These are phyloP conservation scores for Thamnophis sirtalis DNA, from an alignment of 2,113 vertebrate species.

Conservation along the genomic window DNA sequence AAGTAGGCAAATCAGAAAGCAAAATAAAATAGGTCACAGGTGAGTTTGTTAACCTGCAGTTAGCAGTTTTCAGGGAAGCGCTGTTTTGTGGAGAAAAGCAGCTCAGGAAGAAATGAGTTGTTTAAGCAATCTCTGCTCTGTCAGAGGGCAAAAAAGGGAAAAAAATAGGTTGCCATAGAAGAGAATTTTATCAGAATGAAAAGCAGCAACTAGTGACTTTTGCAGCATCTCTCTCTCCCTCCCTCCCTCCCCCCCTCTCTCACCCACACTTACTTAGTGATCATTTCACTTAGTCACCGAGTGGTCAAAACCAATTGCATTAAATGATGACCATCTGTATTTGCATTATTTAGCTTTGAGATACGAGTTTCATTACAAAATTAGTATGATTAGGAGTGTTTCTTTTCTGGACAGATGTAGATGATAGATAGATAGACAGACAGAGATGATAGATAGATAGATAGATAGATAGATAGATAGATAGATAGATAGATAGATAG, in stretches of 20 bases:
- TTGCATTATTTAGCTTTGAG: neutral
- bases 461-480: too few species aligned
- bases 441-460: neutral
- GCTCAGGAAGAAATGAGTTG: neutral
- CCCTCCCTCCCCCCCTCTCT: neutral
- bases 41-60: neutral
- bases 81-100: neutral
- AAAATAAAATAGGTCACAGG: neutral
- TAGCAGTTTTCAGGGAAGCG: neutral
- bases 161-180: neutral
- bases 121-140: neutral
- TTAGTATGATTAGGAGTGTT: neutral
- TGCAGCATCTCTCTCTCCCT: neutral
- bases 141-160: neutral
- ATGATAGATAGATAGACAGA: neutral
- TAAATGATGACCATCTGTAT: neutral
- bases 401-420: neutral
- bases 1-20: neutral
- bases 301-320: neutral
- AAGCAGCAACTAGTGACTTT: neutral
- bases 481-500: too few species aligned
- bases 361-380: neutral
- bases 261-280: neutral
- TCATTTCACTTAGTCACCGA: neutral
- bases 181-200: neutral